Conservation (phyloP, 2,113 vertebrate species). For the Pipra filicauda region DNA sequence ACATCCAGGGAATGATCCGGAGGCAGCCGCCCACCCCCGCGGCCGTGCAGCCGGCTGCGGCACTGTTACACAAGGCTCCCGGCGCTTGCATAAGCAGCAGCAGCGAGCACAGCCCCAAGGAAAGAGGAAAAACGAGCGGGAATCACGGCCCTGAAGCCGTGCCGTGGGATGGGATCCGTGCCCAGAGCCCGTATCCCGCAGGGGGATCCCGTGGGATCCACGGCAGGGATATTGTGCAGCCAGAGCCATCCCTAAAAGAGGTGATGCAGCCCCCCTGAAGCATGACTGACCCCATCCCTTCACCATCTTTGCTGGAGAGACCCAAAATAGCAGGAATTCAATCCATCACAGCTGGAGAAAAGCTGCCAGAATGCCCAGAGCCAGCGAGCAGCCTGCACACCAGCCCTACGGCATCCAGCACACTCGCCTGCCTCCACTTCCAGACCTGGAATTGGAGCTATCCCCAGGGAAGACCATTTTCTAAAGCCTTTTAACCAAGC, state of each 20-base stretch:
- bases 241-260: rapidly evolving
- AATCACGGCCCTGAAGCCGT: background rate
- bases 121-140: background rate
- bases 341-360: rapidly evolving
- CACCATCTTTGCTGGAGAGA: background rate
- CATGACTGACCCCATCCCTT: background rate
- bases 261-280: no score
- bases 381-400: rapidly evolving
- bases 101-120: rapidly evolving
- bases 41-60: background rate
- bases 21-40: background rate
- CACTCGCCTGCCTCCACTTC: rapidly evolving
- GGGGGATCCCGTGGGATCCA: rapidly evolving
- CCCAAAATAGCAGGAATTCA: background rate
- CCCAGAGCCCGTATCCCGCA: rapidly evolving
- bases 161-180: rapidly evolving
- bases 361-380: background rate
- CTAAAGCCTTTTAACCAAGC: background rate
- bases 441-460: background rate
- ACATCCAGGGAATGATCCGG: rapidly evolving
- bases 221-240: background rate
- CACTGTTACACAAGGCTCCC: constrained; percentile 21
- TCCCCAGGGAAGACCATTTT: background rate
- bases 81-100: background rate
- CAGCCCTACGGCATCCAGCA: rapidly evolving